Percentiles rank a stretch among this genome's conserved stretches.
phyloP scores from a whole-genome alignment of 2,797 vertebrate genomes.

The Limnodromus scolopaceus region DNA sequence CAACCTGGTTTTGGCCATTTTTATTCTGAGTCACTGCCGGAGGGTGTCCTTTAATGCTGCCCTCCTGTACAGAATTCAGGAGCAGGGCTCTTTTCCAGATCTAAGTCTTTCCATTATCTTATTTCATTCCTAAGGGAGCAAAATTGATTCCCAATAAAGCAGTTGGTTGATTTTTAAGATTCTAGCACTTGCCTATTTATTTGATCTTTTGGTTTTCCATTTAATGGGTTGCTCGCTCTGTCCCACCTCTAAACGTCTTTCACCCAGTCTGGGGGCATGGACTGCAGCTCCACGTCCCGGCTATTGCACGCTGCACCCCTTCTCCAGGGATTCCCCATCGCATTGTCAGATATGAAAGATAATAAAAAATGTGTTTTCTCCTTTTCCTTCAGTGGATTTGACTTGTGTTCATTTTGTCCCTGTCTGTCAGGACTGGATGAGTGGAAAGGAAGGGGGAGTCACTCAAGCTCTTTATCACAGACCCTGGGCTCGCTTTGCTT shows the following conservation, averaged over 20 bases:
- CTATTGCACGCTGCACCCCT: rapidly evolving
- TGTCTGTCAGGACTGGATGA: not conserved
- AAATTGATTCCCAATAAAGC: constrained; percentile 67
- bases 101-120: constrained; percentile 37
- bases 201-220: constrained; percentile 29
- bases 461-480: not conserved
- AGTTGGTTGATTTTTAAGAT: constrained; percentile 52
- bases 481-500: rapidly evolving
- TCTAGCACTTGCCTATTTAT: constrained; percentile 11
- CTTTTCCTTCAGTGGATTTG: not conserved
- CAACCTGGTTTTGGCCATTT: not conserved
- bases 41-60: not conserved
- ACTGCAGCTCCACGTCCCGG: not conserved
- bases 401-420: constrained; percentile 17
- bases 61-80: not conserved
- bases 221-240: not conserved
- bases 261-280: not conserved
- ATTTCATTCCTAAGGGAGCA: constrained; percentile 28
- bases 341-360: not conserved
- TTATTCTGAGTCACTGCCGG: not conserved
- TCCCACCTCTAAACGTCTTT: not conserved
- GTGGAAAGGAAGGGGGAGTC: not conserved
- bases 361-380: not conserved
- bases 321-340: not conserved
- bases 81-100: not conserved